Conservation (phyloP, 2,113 vertebrate species). For the Tinamus guttatus region DNA sequence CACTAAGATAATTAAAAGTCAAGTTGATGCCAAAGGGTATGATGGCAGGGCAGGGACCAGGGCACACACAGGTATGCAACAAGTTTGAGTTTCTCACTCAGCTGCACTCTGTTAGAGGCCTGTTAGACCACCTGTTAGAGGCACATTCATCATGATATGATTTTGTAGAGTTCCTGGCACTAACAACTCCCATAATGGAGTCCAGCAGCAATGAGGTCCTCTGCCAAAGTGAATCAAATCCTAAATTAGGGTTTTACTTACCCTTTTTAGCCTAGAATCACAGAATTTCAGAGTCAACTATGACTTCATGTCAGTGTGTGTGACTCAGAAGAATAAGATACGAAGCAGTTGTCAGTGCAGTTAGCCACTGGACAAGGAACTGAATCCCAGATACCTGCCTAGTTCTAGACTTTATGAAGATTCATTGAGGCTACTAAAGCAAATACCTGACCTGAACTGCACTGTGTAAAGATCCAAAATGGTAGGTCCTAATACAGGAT, state of each 20-base stretch:
- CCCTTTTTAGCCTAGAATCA: background rate
- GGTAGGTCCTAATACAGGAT: background rate
- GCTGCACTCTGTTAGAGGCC: too few relatives aligned
- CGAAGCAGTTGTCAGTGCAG: too few relatives aligned
- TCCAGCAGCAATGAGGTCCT: background rate
- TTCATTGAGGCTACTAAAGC: background rate
- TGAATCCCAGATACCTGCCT: background rate
- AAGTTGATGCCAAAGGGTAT: background rate
- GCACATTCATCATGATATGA: fast-evolving
- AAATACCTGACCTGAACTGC: background rate
- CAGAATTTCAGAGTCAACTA: background rate
- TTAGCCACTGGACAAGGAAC: background rate
- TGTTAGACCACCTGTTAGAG: background rate
- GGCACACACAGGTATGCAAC: fast-evolving
- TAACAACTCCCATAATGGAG: background rate
- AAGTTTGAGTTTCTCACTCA: background rate
- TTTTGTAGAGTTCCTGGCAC: background rate
- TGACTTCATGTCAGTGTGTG: background rate
- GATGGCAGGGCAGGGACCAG: background rate
- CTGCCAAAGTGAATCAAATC: background rate
- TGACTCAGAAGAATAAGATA: background rate
- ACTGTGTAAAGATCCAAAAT: background rate
- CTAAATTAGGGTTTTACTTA: background rate
- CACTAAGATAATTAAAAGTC: fast-evolving
- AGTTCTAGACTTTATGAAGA: background rate